Base-by-base conservation (phyloP, 2,888 invertebrate species). In the Zele albiditarsus region DNA sequence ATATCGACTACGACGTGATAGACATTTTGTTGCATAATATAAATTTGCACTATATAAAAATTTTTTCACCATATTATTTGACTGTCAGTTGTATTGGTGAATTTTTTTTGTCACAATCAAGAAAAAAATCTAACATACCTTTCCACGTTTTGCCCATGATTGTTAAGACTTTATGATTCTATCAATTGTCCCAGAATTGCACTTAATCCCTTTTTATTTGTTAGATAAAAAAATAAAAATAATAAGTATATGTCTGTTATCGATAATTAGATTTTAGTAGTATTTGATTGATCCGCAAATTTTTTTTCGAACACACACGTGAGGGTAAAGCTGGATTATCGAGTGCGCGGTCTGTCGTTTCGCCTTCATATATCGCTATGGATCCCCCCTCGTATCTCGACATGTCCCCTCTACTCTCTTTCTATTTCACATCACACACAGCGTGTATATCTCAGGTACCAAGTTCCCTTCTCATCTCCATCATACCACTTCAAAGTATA, bases 291-390 rank as follows among this genome's bases (percentile, higher is more conserved):
- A 72, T 27, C 53, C 20, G 14, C 14, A 14, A 23, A 60, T 16
- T 27, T 31, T 62, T 38, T 46, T 10, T 68, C 49, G 53, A 67
- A 58, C 16, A 16, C 25, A 68, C 53, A 57, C 38, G 62, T 62
- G 77, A 79, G 77, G 79, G 77, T 78, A 77, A 80, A 75, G 78
- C 81, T 85, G 87, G 84, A 83, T 87, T 87, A 88, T 88, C 85
- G 87, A 87, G 85, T 84, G 86, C 83, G 85, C 83, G 82, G 83
- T 80, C 84, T 84, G 85, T 83, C 81, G 86, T 85, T 88, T 88
- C 87, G 84, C 88, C 83, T 87, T 87, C 87, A 87, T 88, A 88
- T 88, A 88, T 86, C 85, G 87, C 82, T 82, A 83, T 84, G 78
- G 80, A 83, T 80, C 78, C 78, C 78, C 79, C 77, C 80, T 77